These are phyloP conservation scores for Scaptodrosophila lebanonensis DNA, from an alignment of 1,140 invertebrate species.

Conservation along the genomic window DNA sequence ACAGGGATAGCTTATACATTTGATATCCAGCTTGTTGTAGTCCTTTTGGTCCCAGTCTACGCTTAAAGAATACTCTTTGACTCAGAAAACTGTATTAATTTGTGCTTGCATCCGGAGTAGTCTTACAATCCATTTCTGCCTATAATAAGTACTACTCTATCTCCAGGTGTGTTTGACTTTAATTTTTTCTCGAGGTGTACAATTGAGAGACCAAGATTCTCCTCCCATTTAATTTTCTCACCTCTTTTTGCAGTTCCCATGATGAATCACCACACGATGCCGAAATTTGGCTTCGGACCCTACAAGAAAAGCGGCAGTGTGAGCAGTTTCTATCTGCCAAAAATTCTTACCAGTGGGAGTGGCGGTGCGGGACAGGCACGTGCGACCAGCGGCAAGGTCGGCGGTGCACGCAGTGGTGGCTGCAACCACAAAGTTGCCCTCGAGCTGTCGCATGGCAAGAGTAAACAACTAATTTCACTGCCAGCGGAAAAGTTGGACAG, in stretches of 20 bases:
- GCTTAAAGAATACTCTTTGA: too few relatives aligned
- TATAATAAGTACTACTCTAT: too few relatives aligned
- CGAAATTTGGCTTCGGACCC: slow-evolving; percentile 80
- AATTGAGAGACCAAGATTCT: background rate
- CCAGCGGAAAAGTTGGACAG: slow-evolving; percentile 90
- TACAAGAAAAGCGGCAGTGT: slow-evolving; percentile 75
- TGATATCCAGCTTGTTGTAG: too few relatives aligned
- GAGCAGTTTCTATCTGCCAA: slow-evolving; percentile 77
- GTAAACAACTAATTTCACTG: slow-evolving; percentile 89
- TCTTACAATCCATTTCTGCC: too few relatives aligned
- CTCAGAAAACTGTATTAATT: too few relatives aligned
- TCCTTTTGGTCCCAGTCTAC: too few relatives aligned
- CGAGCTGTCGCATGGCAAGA: slow-evolving; percentile 87
- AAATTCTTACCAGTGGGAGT: slow-evolving; percentile 69
- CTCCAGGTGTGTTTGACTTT: background rate
- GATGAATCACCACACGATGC: slow-evolving; percentile 86
- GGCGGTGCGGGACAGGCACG: slow-evolving; percentile 15
- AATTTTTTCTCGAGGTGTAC: background rate
- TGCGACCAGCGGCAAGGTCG: slow-evolving; percentile 15
- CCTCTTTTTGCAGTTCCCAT: slow-evolving; percentile 81
- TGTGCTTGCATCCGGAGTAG: too few relatives aligned
- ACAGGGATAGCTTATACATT: too few relatives aligned
- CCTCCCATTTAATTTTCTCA: background rate
- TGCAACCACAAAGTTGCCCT: slow-evolving; percentile 81
- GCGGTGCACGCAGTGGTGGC: slow-evolving; percentile 18